These are phyloP conservation scores for Myiozetetes cayanensis DNA, from an alignment of 2,113 vertebrate genomes.

Conservation along the genomic window DNA sequence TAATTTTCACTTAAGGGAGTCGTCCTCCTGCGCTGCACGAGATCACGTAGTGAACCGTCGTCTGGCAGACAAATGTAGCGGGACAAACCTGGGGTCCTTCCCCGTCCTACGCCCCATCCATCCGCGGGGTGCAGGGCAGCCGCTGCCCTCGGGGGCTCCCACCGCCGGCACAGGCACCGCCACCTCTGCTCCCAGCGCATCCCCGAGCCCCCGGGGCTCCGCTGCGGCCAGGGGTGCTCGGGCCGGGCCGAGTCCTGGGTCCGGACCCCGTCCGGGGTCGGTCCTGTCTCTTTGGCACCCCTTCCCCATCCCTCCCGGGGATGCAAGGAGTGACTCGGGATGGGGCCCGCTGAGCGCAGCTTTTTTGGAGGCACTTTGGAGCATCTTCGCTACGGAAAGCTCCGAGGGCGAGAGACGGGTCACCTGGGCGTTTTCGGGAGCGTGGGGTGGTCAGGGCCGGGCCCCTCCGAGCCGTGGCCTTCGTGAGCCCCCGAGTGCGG, in stretches of 20 bases:
- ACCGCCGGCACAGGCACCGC: not conserved
- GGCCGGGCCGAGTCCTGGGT: not conserved
- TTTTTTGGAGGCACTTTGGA: not conserved
- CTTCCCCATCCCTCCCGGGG: not conserved
- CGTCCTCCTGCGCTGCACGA: not conserved
- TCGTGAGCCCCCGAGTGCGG: not conserved
- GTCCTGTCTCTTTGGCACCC: not conserved
- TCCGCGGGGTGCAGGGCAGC: not conserved
- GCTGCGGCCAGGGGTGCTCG: not conserved
- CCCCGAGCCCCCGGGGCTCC: not conserved
- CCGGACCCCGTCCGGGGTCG: too few relatives aligned
- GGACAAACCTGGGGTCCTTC: not conserved
- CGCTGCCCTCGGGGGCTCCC: not conserved
- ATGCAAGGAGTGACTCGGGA: not conserved
- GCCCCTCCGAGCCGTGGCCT: not conserved
- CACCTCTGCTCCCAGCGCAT: not conserved
- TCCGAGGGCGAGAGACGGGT: too few relatives aligned
- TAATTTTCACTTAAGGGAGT: not conserved
- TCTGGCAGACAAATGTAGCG: not conserved
- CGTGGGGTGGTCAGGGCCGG: not conserved
- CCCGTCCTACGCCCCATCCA: accelerated
- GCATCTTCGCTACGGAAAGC: not conserved
- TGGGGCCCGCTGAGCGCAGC: not conserved
- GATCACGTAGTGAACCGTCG: accelerated
- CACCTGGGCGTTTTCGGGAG: not conserved